These are phyloP conservation scores for Poeciliopsis paucimaculata DNA, from an alignment of 2,797 vertebrate genomes.

Conservation along the genomic window DNA sequence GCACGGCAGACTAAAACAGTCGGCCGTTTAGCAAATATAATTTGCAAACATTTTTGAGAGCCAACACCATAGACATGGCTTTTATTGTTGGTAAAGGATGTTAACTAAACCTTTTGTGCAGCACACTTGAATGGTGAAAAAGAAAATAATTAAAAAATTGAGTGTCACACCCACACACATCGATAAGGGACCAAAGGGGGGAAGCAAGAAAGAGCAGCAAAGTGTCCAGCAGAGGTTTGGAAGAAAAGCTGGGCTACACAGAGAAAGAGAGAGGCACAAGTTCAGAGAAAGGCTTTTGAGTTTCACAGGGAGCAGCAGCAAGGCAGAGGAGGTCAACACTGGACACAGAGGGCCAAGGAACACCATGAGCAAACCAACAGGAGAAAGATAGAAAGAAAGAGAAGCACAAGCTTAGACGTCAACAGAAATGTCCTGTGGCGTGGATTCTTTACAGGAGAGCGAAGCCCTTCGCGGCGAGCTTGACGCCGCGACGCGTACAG, in stretches of 20 bases:
- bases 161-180: neutral
- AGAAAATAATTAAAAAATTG: neutral
- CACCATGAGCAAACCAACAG: slow-evolving; percentile 22
- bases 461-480: slow-evolving; percentile 62
- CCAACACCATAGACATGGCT: slow-evolving; percentile 62
- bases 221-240: slow-evolving; percentile 65
- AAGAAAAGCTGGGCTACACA: slow-evolving; percentile 50
- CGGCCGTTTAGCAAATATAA: neutral
- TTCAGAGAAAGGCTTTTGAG: slow-evolving; percentile 81
- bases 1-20: neutral
- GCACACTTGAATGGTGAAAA: slow-evolving; percentile 7
- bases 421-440: slow-evolving; percentile 34
- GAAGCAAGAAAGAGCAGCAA: slow-evolving; percentile 58
- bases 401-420: slow-evolving; percentile 20
- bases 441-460: slow-evolving; percentile 53
- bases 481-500: slow-evolving; percentile 55
- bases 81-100: slow-evolving; percentile 50
- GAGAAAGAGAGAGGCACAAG: slow-evolving; percentile 75
- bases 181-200: slow-evolving; percentile 22
- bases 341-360: slow-evolving; percentile 18
- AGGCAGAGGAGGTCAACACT: slow-evolving; percentile 44
- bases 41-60: slow-evolving; percentile 31
- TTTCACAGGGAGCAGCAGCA: slow-evolving; percentile 63
- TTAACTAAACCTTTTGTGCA: slow-evolving; percentile 21
- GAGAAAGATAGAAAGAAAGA: neutral